phyloP scores from a whole-genome alignment of 2,797 vertebrate genomes.

The Cryptoprocta ferox region DNA sequence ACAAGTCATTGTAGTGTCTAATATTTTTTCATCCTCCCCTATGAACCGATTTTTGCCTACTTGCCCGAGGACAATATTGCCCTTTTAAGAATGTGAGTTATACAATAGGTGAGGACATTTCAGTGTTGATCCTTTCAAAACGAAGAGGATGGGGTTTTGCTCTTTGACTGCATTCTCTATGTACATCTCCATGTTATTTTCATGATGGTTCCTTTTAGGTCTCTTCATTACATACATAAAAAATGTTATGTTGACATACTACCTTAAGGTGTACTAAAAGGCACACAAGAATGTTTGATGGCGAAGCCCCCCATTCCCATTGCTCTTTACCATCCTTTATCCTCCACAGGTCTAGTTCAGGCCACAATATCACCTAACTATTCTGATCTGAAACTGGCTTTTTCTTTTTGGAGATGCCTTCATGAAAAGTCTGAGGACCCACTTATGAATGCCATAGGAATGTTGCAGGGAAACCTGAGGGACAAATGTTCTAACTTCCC shows the following conservation, averaged over 20 bases:
- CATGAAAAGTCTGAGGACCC: not conserved
- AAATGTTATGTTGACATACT: not conserved
- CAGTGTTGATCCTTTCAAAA: not conserved
- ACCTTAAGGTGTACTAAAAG: not conserved
- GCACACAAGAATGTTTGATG: not conserved
- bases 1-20: not conserved
- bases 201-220: not conserved
- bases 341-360: not conserved
- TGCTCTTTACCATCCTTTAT: not conserved
- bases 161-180: not conserved
- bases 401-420: not conserved
- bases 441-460: not conserved
- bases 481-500: not conserved
- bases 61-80: accelerated
- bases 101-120: not conserved
- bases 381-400: not conserved
- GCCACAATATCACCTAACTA: not conserved
- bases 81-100: not conserved
- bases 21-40: not conserved
- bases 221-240: not conserved
- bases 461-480: not conserved
- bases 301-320: not conserved
- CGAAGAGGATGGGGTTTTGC: not conserved
- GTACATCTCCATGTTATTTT: not conserved
- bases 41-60: not conserved